These are phyloP conservation scores for Oncopeltus fasciatus DNA, from an alignment of 1,140 invertebrate species.

Conservation along the genomic window DNA sequence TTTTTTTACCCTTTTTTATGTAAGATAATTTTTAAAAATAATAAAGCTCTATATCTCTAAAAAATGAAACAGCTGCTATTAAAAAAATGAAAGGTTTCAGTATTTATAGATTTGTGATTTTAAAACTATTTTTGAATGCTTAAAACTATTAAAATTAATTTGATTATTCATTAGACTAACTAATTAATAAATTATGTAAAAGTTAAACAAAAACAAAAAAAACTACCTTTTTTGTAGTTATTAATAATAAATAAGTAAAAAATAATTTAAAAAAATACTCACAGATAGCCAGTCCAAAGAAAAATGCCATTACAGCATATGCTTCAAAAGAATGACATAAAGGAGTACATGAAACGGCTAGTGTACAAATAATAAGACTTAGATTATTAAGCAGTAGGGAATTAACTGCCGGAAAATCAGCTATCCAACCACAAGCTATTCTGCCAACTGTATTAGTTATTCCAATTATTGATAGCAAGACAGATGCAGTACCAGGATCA, in stretches of 20 bases:
- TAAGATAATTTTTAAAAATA: too few relatives aligned
- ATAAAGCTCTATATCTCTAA: too few relatives aligned
- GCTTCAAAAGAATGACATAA: constrained; percentile 62
- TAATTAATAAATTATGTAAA: too few relatives aligned
- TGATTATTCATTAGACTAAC: too few relatives aligned
- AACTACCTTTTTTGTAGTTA: not conserved
- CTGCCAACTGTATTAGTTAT: constrained; percentile 87
- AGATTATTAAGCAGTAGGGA: constrained; percentile 88
- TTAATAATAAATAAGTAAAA: not conserved
- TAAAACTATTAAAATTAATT: too few relatives aligned
- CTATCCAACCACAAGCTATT: constrained; percentile 71
- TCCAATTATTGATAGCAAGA: constrained; percentile 85
- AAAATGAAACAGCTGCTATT: too few relatives aligned
- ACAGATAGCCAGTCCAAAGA: constrained; percentile 93
- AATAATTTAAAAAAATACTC: constrained; percentile 35
- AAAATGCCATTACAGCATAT: constrained; percentile 69
- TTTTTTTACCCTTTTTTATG: too few relatives aligned
- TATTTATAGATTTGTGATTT: too few relatives aligned
- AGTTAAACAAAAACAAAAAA: not conserved
- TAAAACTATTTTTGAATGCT: too few relatives aligned
- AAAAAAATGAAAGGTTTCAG: too few relatives aligned
- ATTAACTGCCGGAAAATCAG: constrained; percentile 74
- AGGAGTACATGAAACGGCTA: constrained; percentile 71
- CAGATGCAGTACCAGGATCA: constrained; percentile 57
- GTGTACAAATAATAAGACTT: constrained; percentile 75